Conservation (phyloP, 2,888 invertebrate species). For the Hydropsyche betteni region DNA sequence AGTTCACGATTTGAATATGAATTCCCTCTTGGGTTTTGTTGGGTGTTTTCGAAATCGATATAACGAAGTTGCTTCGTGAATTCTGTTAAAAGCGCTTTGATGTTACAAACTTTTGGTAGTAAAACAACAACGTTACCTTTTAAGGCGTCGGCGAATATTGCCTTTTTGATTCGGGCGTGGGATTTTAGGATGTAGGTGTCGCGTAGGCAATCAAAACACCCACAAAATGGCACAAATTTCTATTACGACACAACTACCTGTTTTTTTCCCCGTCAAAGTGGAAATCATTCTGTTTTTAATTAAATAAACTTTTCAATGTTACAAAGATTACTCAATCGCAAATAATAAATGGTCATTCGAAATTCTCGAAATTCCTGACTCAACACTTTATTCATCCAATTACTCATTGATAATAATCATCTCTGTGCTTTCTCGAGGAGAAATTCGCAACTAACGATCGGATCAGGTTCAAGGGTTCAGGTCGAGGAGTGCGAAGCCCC, state of each 20-base stretch:
- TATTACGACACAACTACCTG: slow-evolving; percentile 28
- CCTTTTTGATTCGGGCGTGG: slow-evolving; percentile 16
- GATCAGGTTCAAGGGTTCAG: slow-evolving; percentile 40
- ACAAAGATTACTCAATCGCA: not conserved
- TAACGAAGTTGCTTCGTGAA: too few relatives aligned
- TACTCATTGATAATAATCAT: not conserved
- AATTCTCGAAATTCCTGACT: slow-evolving; percentile 1
- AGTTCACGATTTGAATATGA: too few relatives aligned
- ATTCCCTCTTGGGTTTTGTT: too few relatives aligned
- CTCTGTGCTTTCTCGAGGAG: not conserved
- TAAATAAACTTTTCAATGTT: not conserved
- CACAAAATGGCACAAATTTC: slow-evolving; percentile 34
- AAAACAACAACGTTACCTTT: not conserved
- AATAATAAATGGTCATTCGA: too few relatives aligned
- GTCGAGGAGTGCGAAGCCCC: slow-evolving; percentile 20
- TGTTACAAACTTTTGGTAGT: not conserved
- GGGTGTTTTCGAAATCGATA: too few relatives aligned
- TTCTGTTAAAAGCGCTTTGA: not conserved
- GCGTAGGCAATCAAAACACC: slow-evolving; percentile 29
- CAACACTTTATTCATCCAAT: not conserved
- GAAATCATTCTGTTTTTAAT: slow-evolving; percentile 1
- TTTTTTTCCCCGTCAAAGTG: slow-evolving; percentile 12
- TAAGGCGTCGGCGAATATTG: not conserved
- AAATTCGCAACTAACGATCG: slow-evolving; percentile 8
- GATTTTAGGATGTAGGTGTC: slow-evolving; percentile 15